Evolutionary conservation across 2,113 vertebrate genomes (phyloP), one percentile per base, ranked within the genome.

Genomic region (Hemicordylus capensis): DNA sequence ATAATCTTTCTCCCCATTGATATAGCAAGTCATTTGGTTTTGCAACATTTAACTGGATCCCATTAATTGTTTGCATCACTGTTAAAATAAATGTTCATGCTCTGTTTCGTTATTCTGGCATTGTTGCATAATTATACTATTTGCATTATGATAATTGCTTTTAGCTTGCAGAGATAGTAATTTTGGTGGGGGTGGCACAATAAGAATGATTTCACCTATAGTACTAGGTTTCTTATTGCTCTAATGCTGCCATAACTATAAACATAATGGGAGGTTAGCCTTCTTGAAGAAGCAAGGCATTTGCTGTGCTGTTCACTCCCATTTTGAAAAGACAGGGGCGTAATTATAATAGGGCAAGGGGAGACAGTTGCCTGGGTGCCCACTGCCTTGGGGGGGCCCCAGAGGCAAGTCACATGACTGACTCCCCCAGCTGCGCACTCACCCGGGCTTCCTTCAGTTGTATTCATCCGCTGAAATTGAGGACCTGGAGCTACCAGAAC

Each of bases 51-150:
- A 17, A 61, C 28, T 42, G 59, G 9, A 44, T 87, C 81, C 77
- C 83, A 86, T 81, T 11, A 10, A 79, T 84, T 70, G 64, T 37
- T 74, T 46, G 42, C 24, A 87, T 89, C 84, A 63, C 44, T 84
- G n/a, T 90, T 74, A 80, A 20, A 58, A 64, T 91, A 54, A 93
- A 34, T 34, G 39, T 82, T 83, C 56, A 70, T 70, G 67, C 72
- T 39, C 86, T 42, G 78, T 2, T 67, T 64, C 42, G 20, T 59
- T 75, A 0, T 87, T 88, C 48, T 90, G 69, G 67, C 87, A 85
- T 76, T 89, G 44, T 2, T 22, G 26, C 34, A 46, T 26, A 69
- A n/a, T n/a, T n/a, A n/a, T n/a, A n/a, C n/a, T n/a, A n/a, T n/a
- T n/a, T n/a, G n/a, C 39, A 22, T 61, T 42, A 19, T 42, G 44